Evolutionary conservation across 2,113 vertebrate genomes (phyloP).

Genomic region (Ophiodon elongatus): DNA sequence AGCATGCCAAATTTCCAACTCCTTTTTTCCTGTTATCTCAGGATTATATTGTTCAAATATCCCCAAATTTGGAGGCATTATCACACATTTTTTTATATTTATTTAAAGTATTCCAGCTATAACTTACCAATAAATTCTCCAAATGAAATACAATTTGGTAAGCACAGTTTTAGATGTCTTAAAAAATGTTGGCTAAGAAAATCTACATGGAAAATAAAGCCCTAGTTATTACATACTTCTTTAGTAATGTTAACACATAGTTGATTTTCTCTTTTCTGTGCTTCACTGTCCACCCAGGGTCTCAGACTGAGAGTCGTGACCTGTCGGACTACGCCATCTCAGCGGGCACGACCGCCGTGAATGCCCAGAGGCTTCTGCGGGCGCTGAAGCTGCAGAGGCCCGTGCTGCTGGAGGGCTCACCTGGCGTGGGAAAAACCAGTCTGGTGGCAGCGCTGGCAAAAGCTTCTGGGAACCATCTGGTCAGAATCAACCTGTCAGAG

Average conservation of each 20-base stretch:
- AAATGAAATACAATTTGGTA: too few relatives aligned
- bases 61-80: too few relatives aligned
- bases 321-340: conserved; percentile 90
- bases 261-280: background rate
- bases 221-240: background rate
- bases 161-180: too few relatives aligned
- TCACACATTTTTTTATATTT: too few relatives aligned
- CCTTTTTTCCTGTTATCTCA: background rate
- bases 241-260: background rate
- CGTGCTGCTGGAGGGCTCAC: conserved; percentile 95
- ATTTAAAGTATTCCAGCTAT: too few relatives aligned
- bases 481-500: conserved; percentile 97
- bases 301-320: conserved; percentile 80
- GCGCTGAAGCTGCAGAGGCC: conserved; percentile 94
- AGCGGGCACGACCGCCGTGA: conserved; percentile 94
- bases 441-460: conserved; percentile 94
- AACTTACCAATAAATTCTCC: too few relatives aligned
- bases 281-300: conserved; percentile 77
- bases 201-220: too few relatives aligned
- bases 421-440: conserved; percentile 98
- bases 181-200: too few relatives aligned
- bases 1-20: too few relatives aligned
- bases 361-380: conserved; percentile 92
- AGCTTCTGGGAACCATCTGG: conserved; percentile 92
- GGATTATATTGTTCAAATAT: background rate